Conservation (phyloP, 1,140 invertebrate species). For the Drosophila santomea region DNA sequence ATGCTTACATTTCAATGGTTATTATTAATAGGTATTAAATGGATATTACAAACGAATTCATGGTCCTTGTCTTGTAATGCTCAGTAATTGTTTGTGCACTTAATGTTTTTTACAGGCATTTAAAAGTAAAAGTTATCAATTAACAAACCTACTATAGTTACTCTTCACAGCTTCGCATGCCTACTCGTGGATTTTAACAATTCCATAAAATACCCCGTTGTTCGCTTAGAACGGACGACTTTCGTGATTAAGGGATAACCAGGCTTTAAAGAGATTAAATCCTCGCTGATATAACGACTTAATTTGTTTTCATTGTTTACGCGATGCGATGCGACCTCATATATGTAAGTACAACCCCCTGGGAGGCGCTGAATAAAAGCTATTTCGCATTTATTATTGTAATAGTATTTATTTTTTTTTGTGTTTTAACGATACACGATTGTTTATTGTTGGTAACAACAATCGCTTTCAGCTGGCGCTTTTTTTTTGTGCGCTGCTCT, state of each 20-base stretch:
- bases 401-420: neutral
- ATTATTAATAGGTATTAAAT: neutral
- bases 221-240: constrained; percentile 26
- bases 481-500: constrained; percentile 12
- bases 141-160: neutral
- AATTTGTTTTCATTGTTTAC: constrained; percentile 39
- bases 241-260: constrained; percentile 4
- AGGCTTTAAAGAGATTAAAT: constrained; percentile 40
- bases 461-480: constrained; percentile 36
- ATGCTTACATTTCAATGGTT: constrained; percentile 9
- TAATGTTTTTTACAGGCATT: constrained; percentile 4
- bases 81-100: too few species aligned
- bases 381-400: constrained; percentile 35
- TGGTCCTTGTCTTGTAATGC: neutral
- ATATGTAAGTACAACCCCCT: neutral
- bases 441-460: constrained; percentile 67
- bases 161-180: neutral
- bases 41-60: neutral
- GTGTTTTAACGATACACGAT: constrained; percentile 27
- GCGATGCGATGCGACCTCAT: constrained; percentile 17
- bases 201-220: constrained; percentile 6
- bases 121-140: constrained; percentile 1
- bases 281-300: constrained; percentile 30
- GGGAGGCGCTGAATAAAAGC: constrained; percentile 14
- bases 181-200: constrained; percentile 6